Evolutionary conservation across 2,888 invertebrate species (phyloP), one percentile per base, ranked within the genome.

Genomic region (Rhimphoctona megacephalus): DNA sequence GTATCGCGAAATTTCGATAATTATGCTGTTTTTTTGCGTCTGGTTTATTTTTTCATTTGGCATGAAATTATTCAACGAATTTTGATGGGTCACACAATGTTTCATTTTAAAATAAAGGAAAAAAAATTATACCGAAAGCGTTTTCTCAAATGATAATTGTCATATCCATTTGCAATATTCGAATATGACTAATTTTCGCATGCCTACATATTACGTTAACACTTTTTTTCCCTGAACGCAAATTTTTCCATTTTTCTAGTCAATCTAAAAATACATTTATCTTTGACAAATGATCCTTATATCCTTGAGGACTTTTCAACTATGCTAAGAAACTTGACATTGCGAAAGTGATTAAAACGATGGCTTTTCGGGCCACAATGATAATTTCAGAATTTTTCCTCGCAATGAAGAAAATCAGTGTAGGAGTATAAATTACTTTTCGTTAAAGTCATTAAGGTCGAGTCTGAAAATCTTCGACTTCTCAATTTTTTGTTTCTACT

Each of bases 371-470:
- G 64, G 52, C 69, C 43, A 54, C n/a, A 2, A 79, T 25, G 52
- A 43, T 9, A 74, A 76, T 54, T 30, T 5, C 19, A 8, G 9
- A 25, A 30, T 19, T 54, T 49, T 77, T 9, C 49, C 69, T 67
- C 22, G 14, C 69, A 2, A 49, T 22, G 11, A 33, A 36, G 80
- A 76, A 84, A 84, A 76, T 72, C 49, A 22, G 33, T 43, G 80
- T 80, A 64, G 76, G 80, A 84, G 84, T 80, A 84, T 39, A 61
- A 84, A 84, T 80, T 84, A 79, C 84, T 76, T 69, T 84, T 74
- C 80, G 11, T 76, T 22, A 19, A 30, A 46, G 46, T 64, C 72
- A 25, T 49, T n/a, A 49, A 43, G 2, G 30, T 61, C 49, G 64
- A 49, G 64, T 9, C 36, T n/a, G 8, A 19, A 19, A 49, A 49